A percentile compares a stretch with the other conserved stretches of the same genome.
phyloP scores from a whole-genome alignment of 2,113 vertebrate genomes.

The Penelope pileata region DNA sequence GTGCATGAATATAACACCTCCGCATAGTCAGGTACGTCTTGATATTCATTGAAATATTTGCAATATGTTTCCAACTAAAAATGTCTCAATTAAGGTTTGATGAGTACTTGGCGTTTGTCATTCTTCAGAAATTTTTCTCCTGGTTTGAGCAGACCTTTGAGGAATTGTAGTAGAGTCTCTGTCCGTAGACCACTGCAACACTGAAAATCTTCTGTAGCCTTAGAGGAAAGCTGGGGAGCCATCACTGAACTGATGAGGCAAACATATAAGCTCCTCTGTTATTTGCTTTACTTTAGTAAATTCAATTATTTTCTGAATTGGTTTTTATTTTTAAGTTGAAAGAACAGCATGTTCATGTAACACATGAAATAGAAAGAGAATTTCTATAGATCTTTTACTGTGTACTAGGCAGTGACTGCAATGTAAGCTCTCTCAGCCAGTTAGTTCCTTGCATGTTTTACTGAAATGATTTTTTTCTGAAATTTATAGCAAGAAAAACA shows the following conservation, averaged over 20 bases:
- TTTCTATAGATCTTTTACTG: neutral
- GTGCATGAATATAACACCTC: neutral
- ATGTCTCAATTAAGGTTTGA: neutral
- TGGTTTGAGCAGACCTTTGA: neutral
- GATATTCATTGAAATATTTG: neutral
- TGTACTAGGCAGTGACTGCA: neutral
- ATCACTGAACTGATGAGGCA: neutral
- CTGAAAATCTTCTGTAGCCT: neutral
- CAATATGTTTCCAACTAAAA: neutral
- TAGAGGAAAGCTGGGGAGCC: neutral
- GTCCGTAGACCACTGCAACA: neutral
- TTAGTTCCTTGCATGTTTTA: neutral
- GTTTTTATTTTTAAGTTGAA: neutral
- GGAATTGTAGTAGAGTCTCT: neutral
- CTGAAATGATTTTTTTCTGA: constrained; percentile 10
- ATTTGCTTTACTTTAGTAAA: neutral
- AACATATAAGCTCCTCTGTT: neutral
- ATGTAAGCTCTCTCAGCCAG: neutral
- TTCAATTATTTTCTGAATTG: neutral
- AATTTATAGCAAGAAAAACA: neutral
- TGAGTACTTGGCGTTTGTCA: neutral
- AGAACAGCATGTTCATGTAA: neutral
- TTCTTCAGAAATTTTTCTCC: neutral
- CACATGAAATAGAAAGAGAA: neutral
- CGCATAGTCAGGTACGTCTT: neutral